These are phyloP conservation scores for Miichthys miiuy DNA, from an alignment of 2,797 vertebrate genomes.

Conservation along the genomic window DNA sequence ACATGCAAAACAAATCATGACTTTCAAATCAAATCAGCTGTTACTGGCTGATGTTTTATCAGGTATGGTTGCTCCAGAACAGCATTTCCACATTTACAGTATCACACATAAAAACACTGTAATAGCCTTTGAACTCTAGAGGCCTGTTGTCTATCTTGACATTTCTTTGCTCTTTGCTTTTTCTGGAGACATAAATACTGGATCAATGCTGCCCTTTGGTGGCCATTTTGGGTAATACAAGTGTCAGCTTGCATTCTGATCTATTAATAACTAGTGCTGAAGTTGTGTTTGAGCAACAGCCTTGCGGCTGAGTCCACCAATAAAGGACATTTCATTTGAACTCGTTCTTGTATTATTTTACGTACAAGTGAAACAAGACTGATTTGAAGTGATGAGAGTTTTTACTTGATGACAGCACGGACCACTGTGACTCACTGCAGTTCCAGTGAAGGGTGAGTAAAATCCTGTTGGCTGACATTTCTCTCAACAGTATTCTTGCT, in stretches of 20 bases:
- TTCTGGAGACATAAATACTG: background rate
- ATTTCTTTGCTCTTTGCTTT: conserved; percentile 24
- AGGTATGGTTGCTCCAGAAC: no score
- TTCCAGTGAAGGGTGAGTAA: conserved; percentile 64
- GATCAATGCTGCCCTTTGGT: conserved; percentile 49
- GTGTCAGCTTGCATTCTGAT: conserved; percentile 76
- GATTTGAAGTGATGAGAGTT: background rate
- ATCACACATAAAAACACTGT: no score
- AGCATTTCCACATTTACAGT: no score
- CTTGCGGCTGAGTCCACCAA: conserved; percentile 65
- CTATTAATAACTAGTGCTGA: conserved; percentile 81
- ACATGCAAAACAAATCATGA: no score
- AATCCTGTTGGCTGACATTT: conserved; percentile 17
- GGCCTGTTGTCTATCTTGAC: background rate
- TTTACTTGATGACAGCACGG: conserved; percentile 26
- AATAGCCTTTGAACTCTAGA: background rate
- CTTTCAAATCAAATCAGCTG: no score
- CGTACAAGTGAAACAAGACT: background rate
- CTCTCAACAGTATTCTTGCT: background rate
- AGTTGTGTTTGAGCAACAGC: conserved; percentile 62
- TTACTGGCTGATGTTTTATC: no score
- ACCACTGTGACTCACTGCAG: conserved; percentile 5
- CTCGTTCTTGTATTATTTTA: background rate
- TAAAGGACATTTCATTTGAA: conserved; percentile 31
- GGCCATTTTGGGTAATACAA: conserved; percentile 40